These are phyloP conservation scores for Chrysolophus pictus DNA, from an alignment of 2,797 vertebrate genomes.

Conservation along the genomic window DNA sequence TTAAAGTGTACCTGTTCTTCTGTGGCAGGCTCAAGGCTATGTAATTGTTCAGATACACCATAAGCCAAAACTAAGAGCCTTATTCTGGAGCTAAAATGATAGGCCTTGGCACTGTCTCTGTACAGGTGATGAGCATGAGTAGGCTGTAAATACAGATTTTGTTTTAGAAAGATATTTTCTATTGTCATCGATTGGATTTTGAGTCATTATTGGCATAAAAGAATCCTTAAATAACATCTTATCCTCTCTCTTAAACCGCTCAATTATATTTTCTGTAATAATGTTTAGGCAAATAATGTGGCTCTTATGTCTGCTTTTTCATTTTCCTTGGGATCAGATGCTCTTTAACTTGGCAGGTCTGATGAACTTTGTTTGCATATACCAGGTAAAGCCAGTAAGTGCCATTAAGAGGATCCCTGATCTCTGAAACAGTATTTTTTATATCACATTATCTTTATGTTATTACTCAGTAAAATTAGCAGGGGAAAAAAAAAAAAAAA, in stretches of 20 bases:
- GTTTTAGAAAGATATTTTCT: background rate
- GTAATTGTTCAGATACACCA: background rate
- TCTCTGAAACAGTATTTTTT: background rate
- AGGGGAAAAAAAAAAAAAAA: constrained; percentile 21
- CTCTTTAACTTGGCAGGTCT: background rate
- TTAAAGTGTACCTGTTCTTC: background rate
- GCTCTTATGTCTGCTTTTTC: constrained; percentile 10
- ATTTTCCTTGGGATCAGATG: background rate
- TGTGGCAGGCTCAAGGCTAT: background rate
- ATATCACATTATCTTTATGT: background rate
- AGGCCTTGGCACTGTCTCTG: background rate
- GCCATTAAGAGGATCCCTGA: background rate
- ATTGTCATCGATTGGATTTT: background rate
- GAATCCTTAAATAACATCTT: background rate
- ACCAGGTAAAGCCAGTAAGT: background rate
- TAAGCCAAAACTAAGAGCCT: background rate
- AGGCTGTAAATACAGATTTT: constrained; percentile 18
- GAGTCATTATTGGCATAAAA: background rate
- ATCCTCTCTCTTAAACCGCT: background rate
- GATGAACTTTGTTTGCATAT: background rate
- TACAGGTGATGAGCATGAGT: background rate
- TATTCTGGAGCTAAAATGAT: background rate
- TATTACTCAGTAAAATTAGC: constrained; percentile 20
- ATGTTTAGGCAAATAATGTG: background rate
- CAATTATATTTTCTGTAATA: background rate